Evolutionary conservation across 2,113 vertebrate species (phyloP).

Genomic region (Tiliqua scincoides): DNA sequence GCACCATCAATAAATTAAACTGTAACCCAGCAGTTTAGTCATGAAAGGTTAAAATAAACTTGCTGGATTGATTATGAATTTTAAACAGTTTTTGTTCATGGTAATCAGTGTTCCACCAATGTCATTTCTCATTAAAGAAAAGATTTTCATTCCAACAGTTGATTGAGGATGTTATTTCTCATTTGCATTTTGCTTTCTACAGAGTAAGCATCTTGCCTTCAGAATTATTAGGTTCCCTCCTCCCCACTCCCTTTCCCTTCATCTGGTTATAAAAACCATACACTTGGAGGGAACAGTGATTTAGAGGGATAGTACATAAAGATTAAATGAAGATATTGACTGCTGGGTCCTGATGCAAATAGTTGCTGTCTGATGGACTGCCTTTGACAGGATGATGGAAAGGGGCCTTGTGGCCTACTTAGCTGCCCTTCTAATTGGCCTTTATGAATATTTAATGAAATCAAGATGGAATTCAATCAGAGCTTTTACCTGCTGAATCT

Average conservation of each 20-base stretch:
- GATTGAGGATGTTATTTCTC: constrained; percentile 80
- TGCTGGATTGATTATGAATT: constrained; percentile 86
- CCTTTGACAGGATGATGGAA: constrained; percentile 86
- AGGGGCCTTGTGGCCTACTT: constrained; percentile 81
- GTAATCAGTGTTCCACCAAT: constrained; percentile 83
- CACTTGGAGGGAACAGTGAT: constrained; percentile 74
- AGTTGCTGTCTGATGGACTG: constrained; percentile 76
- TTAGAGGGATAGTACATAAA: constrained; percentile 74
- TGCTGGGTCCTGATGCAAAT: constrained; percentile 77
- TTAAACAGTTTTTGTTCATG: constrained; percentile 83
- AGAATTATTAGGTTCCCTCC: constrained; percentile 73
- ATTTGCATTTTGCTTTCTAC: constrained; percentile 83
- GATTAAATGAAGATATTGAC: constrained; percentile 80
- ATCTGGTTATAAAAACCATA: constrained; percentile 72
- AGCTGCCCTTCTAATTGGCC: constrained; percentile 95
- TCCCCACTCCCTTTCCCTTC: constrained; percentile 39
- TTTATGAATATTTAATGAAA: constrained; percentile 98
- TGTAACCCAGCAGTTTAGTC: constrained; percentile 75
- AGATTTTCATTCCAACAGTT: constrained; percentile 83
- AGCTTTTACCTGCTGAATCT: constrained; percentile 89
- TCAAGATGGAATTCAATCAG: constrained; percentile 92
- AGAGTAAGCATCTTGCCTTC: constrained; percentile 78
- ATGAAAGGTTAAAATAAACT: constrained; percentile 86
- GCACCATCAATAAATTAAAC: constrained; percentile 76
- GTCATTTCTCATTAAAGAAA: constrained; percentile 83